Percentiles rank a stretch among this genome's conserved stretches.
Evolutionary conservation across 2,888 invertebrate species (phyloP).

Genomic region (Subacronicta megacephala): DNA sequence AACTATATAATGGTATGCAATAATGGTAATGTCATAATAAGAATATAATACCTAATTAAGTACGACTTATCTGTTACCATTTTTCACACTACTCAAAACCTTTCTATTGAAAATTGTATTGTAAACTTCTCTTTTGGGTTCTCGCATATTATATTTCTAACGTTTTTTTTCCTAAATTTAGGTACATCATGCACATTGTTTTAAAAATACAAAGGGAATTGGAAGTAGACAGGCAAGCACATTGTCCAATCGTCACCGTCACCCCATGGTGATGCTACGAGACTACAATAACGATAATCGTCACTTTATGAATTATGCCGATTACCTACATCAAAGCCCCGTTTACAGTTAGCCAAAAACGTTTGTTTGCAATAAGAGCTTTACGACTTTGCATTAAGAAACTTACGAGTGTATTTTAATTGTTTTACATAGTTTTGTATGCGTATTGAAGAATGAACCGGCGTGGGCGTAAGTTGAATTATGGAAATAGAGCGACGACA

Average conservation of each 20-base stretch:
- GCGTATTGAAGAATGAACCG: conserved; percentile 73
- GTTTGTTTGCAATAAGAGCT: conserved; percentile 66
- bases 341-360: conserved; percentile 53
- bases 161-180: too few species aligned
- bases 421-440: conserved; percentile 53
- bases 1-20: too few species aligned
- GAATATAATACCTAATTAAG: too few species aligned
- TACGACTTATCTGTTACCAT: too few species aligned
- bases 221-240: conserved; percentile 15
- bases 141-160: too few species aligned
- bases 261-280: conserved; percentile 19
- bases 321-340: conserved; percentile 63
- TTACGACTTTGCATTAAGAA: conserved; percentile 65
- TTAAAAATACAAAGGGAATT: conserved; percentile 21
- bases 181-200: background rate
- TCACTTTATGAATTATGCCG: conserved; percentile 66
- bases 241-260: conserved; percentile 25
- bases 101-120: too few species aligned
- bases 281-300: conserved; percentile 52
- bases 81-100: too few species aligned
- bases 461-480: conserved; percentile 80
- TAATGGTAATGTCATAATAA: too few species aligned
- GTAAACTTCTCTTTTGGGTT: too few species aligned
- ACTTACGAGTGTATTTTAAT: conserved; percentile 52
- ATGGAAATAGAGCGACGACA: conserved; percentile 83